Conservation (phyloP, 30 jellyfish, hydroid and myxozoan genomes). For the Calvadosia cruxmelitensis region DNA sequence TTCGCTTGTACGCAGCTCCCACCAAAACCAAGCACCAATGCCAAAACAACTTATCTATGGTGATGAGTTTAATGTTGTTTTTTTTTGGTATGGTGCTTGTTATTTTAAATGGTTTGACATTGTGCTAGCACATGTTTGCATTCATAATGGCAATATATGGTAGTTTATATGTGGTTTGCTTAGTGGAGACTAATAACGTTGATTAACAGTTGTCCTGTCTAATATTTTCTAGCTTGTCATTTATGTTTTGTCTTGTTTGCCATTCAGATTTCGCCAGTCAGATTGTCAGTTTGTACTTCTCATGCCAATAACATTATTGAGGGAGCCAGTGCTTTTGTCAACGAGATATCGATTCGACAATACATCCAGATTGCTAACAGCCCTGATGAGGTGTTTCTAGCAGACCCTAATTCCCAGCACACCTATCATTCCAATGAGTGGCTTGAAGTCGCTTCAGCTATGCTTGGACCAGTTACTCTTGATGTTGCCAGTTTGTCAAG, state of each 20-base stretch:
- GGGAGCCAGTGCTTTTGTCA: constrained; percentile 75
- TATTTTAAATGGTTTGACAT: neutral
- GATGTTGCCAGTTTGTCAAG: constrained; percentile 25
- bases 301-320: constrained; percentile 19
- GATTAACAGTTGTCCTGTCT: no score
- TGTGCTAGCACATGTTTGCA: neutral
- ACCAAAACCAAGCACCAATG: no score
- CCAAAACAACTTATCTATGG: no score
- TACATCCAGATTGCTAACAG: constrained; percentile 54
- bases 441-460: constrained; percentile 84
- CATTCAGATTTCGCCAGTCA: constrained; percentile 66
- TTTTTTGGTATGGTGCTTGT: no score
- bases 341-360: constrained; percentile 49
- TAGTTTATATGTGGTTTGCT: no score
- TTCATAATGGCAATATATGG: neutral
- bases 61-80: no score
- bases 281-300: constrained; percentile 66
- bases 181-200: no score
- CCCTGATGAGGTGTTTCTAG: constrained; percentile 38
- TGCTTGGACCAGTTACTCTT: constrained; percentile 83
- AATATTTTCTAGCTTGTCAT: neutral
- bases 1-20: no score
- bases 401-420: constrained; percentile 19
- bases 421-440: constrained; percentile 56
- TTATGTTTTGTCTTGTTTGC: neutral